Base-by-base conservation (phyloP, 2,113 vertebrate genomes). In the Caloenas nicobarica region DNA sequence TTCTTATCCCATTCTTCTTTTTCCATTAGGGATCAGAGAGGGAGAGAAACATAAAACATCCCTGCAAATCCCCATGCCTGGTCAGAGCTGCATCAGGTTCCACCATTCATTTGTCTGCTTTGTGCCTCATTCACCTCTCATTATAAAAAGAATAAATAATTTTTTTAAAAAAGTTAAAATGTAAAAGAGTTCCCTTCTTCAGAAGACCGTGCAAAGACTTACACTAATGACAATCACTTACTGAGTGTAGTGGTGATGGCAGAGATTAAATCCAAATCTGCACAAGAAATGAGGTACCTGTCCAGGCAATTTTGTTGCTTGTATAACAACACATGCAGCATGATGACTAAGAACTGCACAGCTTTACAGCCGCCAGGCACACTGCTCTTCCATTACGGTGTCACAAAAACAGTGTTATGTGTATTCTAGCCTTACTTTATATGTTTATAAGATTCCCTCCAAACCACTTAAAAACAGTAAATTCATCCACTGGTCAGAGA, bases 301-400 rank as follows among this genome's bases (percentile, higher is more conserved):
- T 31, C 23, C 18, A 26, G 12, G 21, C 1, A 83, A 16, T 65
- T 44, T 54, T 84, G 11, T 60, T 16, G 28, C 9, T 64, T 34
- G 6, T 18, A 3, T 44, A 44, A 50, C 10, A 60, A 29, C 1
- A 0, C 16, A 21, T 3, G 60, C 9, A 34, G 5, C 21, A 82
- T 3, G 5, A 24, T 44, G 24, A 69, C 31, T n/a, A 53, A 85
- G 42, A 77, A 56, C 26, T 60, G 10, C 16, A 34, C 10, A 69
- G 5, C 14, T 76, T 65, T 72, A n/a, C 29, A 57, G 22, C 9
- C 17, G 16, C 17, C 69, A 77, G 40, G 21, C 11, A 54, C 8
- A 11, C 10, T 24, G 10, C 2, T 69, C 26, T 80, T 86, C 62
- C 18, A 28, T 69, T 77, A 70, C 10, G 5, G 17, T 23, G 6